Conservation (phyloP, 2,797 vertebrate species). For the Alca torda region DNA sequence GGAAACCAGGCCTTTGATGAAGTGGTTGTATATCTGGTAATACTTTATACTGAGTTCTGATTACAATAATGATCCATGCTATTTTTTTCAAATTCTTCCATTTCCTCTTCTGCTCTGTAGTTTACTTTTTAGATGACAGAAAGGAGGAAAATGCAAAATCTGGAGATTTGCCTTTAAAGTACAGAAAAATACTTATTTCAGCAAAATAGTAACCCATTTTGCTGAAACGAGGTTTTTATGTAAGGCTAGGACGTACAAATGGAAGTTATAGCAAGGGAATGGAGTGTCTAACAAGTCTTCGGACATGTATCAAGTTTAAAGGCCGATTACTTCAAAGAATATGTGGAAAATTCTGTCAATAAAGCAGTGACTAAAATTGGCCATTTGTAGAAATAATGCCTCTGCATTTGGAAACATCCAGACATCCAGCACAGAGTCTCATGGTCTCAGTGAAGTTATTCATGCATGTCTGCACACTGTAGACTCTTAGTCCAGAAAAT, state of each 20-base stretch:
- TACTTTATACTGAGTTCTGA: not conserved
- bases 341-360: not conserved
- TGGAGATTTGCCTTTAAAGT: not conserved
- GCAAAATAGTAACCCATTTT: not conserved
- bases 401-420: not conserved
- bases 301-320: not conserved
- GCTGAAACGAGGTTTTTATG: not conserved
- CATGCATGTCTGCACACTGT: no score
- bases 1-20: constrained; percentile 38
- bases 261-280: not conserved
- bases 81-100: not conserved
- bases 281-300: not conserved
- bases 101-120: not conserved
- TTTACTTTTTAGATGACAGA: not conserved
- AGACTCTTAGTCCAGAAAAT: not conserved
- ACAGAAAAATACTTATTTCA: not conserved
- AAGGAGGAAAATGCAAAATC: not conserved
- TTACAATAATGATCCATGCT: not conserved
- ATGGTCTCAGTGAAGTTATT: not conserved
- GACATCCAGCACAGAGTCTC: not conserved
- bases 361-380: not conserved
- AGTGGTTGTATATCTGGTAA: not conserved
- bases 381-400: not conserved
- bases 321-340: not conserved
- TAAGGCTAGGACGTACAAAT: not conserved